Evolutionary conservation across 1,140 invertebrate species (phyloP), one percentile per base, ranked within the genome.

Genomic region (Saccostrea echinata): DNA sequence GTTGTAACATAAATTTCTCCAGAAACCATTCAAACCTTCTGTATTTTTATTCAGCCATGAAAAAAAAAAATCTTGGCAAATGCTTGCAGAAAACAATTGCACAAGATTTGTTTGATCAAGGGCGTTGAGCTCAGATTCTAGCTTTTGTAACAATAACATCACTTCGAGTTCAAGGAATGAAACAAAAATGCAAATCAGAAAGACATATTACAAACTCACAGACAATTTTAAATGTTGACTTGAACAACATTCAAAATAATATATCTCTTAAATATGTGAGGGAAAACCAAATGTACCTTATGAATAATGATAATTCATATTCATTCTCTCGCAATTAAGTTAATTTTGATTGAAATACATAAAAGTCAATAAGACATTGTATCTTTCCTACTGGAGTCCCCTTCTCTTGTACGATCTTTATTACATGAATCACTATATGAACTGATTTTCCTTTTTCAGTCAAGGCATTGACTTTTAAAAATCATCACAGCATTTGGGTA

Each of bases 41-140:
- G 24, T 33, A 30, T 76, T 76, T 76, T 76, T 76, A 76, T 76
- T 27, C 68, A 76, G 30, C 27, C 68, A 76, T 76, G 30, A 76
- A 33, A 33, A 43, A 76, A 76, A 76, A 43, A 76, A 76, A 76
- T 27, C 30, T 76, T 76, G 68, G 68, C 68, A 33, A 30, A 27
- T 27, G 68, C 68, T 76, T 76, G 68, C 27, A 76, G 30, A 76
- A 33, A 61, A n/a, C 55, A 18, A 61, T 61, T 61, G 55, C 18
- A 61, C 55, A 61, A 61, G n/a, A 61, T 61, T 6, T 61, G n/a
- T 18, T 61, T 61, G 55, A 21, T 61, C 8, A 13, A 61, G n/a
- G 55, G 16, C 55, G 18, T 21, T 16, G 18, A 21, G 55, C n/a
- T 3, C n/a, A n/a, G 4, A 4, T 61, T 61, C n/a, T 61, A 61